These are phyloP conservation scores for Eulemur rufifrons DNA, from an alignment of 2,113 vertebrate genomes.

Conservation along the genomic window DNA sequence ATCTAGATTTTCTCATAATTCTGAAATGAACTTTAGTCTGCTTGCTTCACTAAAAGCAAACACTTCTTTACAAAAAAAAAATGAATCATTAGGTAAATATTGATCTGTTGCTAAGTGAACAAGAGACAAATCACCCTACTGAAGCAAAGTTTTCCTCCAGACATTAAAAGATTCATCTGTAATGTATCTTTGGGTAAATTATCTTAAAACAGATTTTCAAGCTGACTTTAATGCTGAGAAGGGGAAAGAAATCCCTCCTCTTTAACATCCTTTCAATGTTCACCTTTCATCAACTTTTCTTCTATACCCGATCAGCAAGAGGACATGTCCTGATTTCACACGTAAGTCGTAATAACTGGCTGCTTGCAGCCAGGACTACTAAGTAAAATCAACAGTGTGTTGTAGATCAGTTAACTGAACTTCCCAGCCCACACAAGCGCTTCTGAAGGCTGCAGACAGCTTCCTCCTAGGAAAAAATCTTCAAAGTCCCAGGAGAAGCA, in stretches of 20 bases:
- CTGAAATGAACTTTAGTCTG: background rate
- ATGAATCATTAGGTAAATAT: slow-evolving; percentile 37
- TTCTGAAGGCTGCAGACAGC: background rate
- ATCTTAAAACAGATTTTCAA: slow-evolving; percentile 16
- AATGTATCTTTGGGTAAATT: background rate
- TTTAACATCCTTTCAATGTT: background rate
- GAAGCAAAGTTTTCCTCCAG: background rate
- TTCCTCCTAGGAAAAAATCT: slow-evolving; percentile 44
- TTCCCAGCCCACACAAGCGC: background rate
- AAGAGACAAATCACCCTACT: background rate
- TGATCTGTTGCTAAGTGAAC: slow-evolving; percentile 57
- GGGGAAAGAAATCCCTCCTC: no score
- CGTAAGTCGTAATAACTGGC: background rate
- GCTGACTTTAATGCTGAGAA: background rate
- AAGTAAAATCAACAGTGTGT: background rate
- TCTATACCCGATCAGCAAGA: background rate
- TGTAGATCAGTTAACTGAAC: background rate
- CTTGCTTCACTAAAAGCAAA: slow-evolving; percentile 33
- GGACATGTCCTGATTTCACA: background rate
- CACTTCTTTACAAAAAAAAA: background rate
- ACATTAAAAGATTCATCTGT: background rate
- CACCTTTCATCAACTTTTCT: background rate
- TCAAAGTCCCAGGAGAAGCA: slow-evolving; percentile 10
- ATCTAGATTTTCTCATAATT: background rate
- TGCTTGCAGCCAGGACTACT: background rate